Percentiles rank a stretch among this genome's conserved stretches.
Evolutionary conservation across 2,113 vertebrate genomes (phyloP).

Genomic region (Etia nguti): DNA sequence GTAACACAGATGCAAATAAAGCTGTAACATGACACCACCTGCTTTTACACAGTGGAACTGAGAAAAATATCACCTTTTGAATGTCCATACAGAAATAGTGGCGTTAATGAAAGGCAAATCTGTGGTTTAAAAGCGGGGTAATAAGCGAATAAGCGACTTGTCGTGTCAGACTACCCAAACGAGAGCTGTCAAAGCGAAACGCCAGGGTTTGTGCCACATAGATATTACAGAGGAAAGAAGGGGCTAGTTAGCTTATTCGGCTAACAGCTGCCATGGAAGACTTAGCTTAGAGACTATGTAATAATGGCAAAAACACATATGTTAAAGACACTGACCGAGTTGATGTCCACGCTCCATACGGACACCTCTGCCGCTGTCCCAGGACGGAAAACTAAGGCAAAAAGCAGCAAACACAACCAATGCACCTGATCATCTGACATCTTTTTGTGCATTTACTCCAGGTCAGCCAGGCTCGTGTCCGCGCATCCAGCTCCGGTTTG

Average conservation of each 20-base stretch:
- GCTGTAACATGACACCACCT: not conserved
- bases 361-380: constrained; percentile 60
- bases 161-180: not conserved
- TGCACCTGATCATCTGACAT: constrained; percentile 21
- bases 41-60: not conserved
- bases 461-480: not conserved
- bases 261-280: constrained; percentile 23
- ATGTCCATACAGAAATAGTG: not conserved
- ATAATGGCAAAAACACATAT: not conserved
- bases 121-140: not conserved
- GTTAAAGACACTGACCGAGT: constrained; percentile 56
- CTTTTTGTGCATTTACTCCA: not conserved
- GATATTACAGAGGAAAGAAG: not conserved
- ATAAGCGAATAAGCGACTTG: fast-evolving
- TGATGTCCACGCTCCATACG: constrained; percentile 65
- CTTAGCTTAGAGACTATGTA: not conserved
- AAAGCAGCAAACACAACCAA: constrained; percentile 18
- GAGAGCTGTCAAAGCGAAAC: not conserved
- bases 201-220: not conserved
- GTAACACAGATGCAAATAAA: not conserved
- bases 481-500: constrained; percentile 46
- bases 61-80: not conserved
- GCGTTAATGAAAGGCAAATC: not conserved
- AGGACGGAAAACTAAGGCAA: constrained; percentile 4
- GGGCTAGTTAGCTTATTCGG: constrained; percentile 12